Percentiles rank a stretch among this genome's conserved stretches.
Conservation (phyloP, 1,140 invertebrate genomes). For the Caerostris extrusa region DNA sequence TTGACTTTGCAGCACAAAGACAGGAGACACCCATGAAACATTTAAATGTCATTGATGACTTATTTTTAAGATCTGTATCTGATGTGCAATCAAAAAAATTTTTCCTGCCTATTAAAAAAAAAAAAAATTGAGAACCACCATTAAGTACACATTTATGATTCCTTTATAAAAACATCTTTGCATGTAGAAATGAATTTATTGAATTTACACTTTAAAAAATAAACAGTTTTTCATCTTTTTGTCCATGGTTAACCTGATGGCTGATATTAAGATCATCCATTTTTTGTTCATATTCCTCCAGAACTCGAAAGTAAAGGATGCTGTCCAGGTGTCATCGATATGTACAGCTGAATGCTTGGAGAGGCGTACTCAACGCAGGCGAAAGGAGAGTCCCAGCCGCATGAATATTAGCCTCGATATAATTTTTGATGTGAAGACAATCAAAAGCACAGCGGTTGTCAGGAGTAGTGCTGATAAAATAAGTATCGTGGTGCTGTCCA, state of each 20-base stretch:
- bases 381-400: neutral
- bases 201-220: too few relatives aligned
- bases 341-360: neutral
- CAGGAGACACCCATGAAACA: too few relatives aligned
- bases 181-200: too few relatives aligned
- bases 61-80: too few relatives aligned
- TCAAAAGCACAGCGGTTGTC: neutral
- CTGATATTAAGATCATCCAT: neutral
- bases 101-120: too few relatives aligned
- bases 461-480: neutral
- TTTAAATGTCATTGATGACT: too few relatives aligned
- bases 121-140: too few relatives aligned
- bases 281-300: slow-evolving; percentile 44
- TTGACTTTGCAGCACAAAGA: too few relatives aligned
- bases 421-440: neutral
- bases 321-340: neutral
- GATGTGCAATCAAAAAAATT: too few relatives aligned
- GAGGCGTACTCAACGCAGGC: neutral
- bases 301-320: slow-evolving; percentile 55
- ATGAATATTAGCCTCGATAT: neutral
- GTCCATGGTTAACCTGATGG: neutral
- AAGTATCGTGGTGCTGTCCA: neutral
- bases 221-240: neutral
- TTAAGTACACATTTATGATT: too few relatives aligned
- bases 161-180: too few relatives aligned